A percentile compares a stretch with the other conserved stretches of the same genome.
phyloP scores from a whole-genome alignment of 2,797 vertebrate genomes.

The Sebastes trivittatus region DNA sequence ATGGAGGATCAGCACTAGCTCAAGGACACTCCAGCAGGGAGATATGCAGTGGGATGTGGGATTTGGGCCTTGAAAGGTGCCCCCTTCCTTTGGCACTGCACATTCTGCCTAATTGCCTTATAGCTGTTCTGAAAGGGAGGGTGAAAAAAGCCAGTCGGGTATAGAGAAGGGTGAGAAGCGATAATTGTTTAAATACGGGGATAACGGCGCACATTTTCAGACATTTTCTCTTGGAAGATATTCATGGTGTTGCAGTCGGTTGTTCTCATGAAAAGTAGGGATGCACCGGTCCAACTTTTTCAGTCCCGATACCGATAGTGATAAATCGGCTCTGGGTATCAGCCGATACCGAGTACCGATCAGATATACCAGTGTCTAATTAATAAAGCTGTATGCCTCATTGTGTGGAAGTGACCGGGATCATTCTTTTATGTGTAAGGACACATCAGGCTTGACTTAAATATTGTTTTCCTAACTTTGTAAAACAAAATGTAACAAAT shows the following conservation, averaged over 20 bases:
- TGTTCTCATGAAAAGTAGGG: neutral
- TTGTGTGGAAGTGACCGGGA: too few species aligned
- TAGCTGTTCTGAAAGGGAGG: neutral
- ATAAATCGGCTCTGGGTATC: too few species aligned
- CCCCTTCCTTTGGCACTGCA: neutral
- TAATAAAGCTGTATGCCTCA: too few species aligned
- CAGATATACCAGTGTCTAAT: too few species aligned
- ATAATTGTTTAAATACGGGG: neutral
- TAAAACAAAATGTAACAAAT: too few species aligned
- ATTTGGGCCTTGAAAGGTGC: neutral
- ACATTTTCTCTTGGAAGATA: neutral
- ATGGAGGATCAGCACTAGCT: constrained; percentile 20
- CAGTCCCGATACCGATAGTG: too few species aligned
- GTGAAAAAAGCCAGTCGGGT: neutral
- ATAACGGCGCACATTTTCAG: fast-evolving
- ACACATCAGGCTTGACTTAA: too few species aligned
- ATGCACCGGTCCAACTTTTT: too few species aligned
- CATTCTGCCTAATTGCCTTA: neutral
- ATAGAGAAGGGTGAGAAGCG: neutral
- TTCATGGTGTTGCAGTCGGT: neutral
- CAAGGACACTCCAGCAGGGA: constrained; percentile 29
- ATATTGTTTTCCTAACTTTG: too few species aligned
- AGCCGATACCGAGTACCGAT: fast-evolving
- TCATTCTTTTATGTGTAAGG: too few species aligned
- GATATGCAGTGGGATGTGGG: neutral